Evolutionary conservation across 2,113 vertebrate genomes (phyloP), one percentile per base, ranked within the genome.

Genomic region (Tetrax tetrax): DNA sequence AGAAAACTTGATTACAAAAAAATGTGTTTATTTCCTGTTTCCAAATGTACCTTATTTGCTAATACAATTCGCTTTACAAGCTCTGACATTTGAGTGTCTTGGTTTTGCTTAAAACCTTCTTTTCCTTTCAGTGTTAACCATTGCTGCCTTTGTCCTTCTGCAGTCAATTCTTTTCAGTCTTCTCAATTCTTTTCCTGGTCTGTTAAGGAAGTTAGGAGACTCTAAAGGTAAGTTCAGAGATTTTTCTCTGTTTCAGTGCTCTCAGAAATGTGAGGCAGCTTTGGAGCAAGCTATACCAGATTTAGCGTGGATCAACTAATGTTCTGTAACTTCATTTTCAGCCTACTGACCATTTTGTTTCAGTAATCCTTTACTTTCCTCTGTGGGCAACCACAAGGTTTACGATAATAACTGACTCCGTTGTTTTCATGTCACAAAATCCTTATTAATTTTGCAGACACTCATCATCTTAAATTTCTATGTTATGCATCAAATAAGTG

Each of bases 1-100:
- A 88, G 71, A 81, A 96, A 96, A 93, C 72, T 57, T 68, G 35
- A 89, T 93, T 82, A 91, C 50, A 81, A 74, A 4, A 4, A 59
- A 85, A 29, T n/a, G 47, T 17, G 43, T 70, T 87, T 83, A 27
- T 96, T 86, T 90, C 68, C 76, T 38, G 12, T 74, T 90, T 86
- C 15, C 63, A 77, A 74, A 43, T 89, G 38, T 61, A 68, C 24
- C 48, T 75, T 83, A 18, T 56, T 92, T 89, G 64, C 37, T 89
- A 89, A 90, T 64, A 19, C 19, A 88, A 75, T 92, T 78, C 90
- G 8, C 45, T 80, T 78, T 89, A 87, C 22, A 79, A 78, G 24
- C 23, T 72, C 31, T 16, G 38, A 80, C 33, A 68, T 51, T 37
- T 27, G 35, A 38, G 16, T 23, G 29, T 43, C 47, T 80, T 90